Evolutionary conservation across 35 echinoderm and acorn worm genomes (phyloP), one percentile per base, ranked within the genome.

Genomic region (Stichopus chloronotus): DNA sequence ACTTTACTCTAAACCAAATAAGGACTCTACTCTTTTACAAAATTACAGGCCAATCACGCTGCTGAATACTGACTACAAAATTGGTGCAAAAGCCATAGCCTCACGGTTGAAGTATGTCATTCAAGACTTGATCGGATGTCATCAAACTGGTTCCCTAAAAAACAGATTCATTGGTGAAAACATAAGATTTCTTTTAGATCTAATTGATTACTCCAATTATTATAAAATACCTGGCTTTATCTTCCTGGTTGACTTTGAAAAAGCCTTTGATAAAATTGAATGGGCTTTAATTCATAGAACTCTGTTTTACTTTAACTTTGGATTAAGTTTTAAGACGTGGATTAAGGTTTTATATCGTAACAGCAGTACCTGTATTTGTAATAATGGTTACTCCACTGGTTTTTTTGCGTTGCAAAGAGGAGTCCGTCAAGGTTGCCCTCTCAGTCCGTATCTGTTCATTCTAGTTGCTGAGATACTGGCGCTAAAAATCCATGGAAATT

Each of bases 341-440:
- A n/a, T 11, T 71, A n/a, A n/a, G n/a, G 1, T 71, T 11, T 71
- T 71, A 2, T 71, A 71, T 71, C 65, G n/a, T 71, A 2, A 71
- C 4, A 71, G 65, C 65, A 71, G 65, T 71, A n/a, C n/a, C n/a
- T n/a, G n/a, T n/a, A 71, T n/a, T 71, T 71, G 65, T 71, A 71
- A 2, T 71, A 13, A 13, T 3, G 30, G 3, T 43, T 43, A 43
- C 30, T 43, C 30, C 3, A 71, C 65, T 13, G 65, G 65, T 71
- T 71, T 1, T 71, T 71, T 71, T 71, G 65, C 65, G 1, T 4
- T 71, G 1, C 65, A 71, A n/a, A 71, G 65, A 71, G 65, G 65
- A 71, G 65, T 71, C 65, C 65, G 65, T 71, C n/a, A n/a, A n/a
- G n/a, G n/a, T n/a, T n/a, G n/a, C n/a, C n/a, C n/a, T n/a, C n/a